phyloP scores from a whole-genome alignment of 1,140 invertebrate genomes.

The Monochamus saltuarius region DNA sequence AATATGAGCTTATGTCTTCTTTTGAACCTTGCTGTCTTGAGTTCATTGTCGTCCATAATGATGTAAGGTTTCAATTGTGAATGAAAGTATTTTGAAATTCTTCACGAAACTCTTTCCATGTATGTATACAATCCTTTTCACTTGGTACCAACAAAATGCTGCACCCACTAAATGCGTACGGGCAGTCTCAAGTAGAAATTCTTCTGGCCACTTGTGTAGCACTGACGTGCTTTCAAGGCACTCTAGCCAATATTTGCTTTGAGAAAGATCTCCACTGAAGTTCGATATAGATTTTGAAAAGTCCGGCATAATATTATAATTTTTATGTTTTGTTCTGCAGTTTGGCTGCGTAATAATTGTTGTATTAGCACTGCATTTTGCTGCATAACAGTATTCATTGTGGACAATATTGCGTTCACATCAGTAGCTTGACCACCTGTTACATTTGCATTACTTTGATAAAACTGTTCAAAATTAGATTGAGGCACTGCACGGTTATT shows the following conservation, averaged over 20 bases:
- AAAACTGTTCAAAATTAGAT: no score
- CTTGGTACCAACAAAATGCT: conserved; percentile 15
- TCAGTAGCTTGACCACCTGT: not conserved
- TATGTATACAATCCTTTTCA: conserved; percentile 10
- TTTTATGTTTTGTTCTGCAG: not conserved
- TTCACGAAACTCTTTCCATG: conserved; percentile 19
- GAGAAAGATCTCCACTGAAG: not conserved
- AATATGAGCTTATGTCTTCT: conserved; percentile 31
- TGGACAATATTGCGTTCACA: not conserved
- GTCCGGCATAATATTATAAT: conserved; percentile 8
- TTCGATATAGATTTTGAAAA: not conserved
- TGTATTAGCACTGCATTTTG: conserved; percentile 1
- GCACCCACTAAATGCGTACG: conserved; percentile 13
- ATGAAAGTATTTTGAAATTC: conserved; percentile 33
- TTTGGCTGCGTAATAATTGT: not conserved
- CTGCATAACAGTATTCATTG: conserved; percentile 5
- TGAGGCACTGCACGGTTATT: no score
- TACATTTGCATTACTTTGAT: not conserved
- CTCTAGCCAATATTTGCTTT: not conserved
- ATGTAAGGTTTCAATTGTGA: conserved; percentile 8
- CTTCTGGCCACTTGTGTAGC: conserved; percentile 16
- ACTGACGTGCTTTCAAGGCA: not conserved
- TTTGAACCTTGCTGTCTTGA: conserved; percentile 17
- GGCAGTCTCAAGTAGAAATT: conserved; percentile 15
- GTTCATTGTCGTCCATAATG: conserved; percentile 33